Evolutionary conservation across 2,113 vertebrate species (phyloP).

Genomic region (Apodemus speciosus): DNA sequence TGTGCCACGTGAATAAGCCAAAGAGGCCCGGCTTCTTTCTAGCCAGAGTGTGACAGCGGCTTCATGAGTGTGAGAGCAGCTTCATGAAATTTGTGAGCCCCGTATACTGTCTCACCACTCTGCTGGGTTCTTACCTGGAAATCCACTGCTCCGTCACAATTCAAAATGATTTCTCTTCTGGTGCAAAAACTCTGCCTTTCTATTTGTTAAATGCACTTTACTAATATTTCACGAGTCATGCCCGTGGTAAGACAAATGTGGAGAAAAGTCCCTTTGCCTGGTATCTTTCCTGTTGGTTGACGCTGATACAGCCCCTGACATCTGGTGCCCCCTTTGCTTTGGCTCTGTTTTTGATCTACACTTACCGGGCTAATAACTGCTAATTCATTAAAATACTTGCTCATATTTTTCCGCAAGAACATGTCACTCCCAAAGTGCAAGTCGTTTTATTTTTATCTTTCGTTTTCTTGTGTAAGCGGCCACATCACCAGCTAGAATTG

Average conservation of each 20-base stretch:
- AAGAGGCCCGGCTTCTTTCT: not conserved
- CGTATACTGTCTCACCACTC: not conserved
- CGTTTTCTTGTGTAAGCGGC: not conserved
- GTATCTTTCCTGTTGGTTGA: not conserved
- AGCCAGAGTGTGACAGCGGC: too few species aligned
- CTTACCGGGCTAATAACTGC: not conserved
- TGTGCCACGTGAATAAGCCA: not conserved
- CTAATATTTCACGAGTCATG: not conserved
- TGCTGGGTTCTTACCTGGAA: not conserved
- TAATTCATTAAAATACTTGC: not conserved
- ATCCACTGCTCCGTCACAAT: not conserved
- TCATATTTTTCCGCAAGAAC: not conserved
- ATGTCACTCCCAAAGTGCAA: fast-evolving
- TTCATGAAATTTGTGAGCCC: not conserved
- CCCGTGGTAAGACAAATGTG: not conserved
- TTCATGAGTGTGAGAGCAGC: too few species aligned
- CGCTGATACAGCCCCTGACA: not conserved
- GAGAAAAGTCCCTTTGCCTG: not conserved
- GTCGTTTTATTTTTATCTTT: not conserved
- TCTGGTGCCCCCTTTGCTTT: not conserved
- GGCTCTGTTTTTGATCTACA: not conserved
- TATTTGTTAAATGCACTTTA: not conserved
- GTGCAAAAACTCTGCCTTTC: not conserved
- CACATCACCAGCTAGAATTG: not conserved
- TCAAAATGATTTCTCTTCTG: not conserved